Percentiles rank a stretch among this genome's conserved stretches.
Conservation (phyloP, 2,113 vertebrate genomes). For the Catharus minimus region DNA sequence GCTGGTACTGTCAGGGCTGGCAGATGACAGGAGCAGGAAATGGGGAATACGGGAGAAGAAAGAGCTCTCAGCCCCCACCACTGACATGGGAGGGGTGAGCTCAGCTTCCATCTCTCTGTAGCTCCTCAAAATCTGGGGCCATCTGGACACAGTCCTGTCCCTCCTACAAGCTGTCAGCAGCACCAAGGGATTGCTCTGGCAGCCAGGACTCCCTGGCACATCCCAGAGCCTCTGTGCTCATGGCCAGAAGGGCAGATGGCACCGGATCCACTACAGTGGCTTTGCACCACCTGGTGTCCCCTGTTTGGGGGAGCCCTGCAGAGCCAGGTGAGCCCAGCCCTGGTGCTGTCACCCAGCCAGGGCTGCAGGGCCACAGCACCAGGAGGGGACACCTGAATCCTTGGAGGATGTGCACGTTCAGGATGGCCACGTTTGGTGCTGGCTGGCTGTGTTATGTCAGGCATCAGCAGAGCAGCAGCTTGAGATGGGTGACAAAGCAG, state of each 20-base stretch:
- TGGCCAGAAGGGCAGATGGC: slow-evolving; percentile 65
- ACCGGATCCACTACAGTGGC: slow-evolving; percentile 20
- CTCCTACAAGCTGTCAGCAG: slow-evolving; percentile 34
- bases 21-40: not conserved
- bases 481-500: not conserved
- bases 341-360: accelerated
- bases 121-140: slow-evolving; percentile 54
- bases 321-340: slow-evolving; percentile 38
- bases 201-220: slow-evolving; percentile 36
- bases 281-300: slow-evolving; percentile 52
- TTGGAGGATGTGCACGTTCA: accelerated
- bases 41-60: not conserved
- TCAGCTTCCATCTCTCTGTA: slow-evolving; percentile 23
- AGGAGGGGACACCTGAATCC: not conserved
- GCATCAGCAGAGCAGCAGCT: not conserved
- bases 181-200: slow-evolving; percentile 44
- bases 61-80: accelerated
- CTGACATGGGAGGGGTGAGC: not conserved
- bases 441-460: not conserved
- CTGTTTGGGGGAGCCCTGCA: not conserved
- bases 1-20: not conserved
- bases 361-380: not conserved
- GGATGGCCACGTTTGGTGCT: accelerated
- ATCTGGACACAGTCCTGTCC: slow-evolving; percentile 60
- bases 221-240: not conserved